Conservation (phyloP, 64 coral and sea anemone species). For the Montipora efflorescens region DNA sequence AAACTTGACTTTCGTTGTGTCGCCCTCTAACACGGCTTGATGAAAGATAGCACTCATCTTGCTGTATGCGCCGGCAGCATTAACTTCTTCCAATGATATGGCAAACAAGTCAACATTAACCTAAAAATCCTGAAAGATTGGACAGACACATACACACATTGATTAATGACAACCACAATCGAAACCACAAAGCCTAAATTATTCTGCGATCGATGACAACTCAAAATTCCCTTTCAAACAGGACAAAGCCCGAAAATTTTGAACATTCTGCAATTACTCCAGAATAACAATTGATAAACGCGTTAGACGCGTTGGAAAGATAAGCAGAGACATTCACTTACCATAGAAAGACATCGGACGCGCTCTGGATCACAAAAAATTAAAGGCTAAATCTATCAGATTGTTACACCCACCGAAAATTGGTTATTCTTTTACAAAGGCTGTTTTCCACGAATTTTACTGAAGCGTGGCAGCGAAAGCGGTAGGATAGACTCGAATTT, state of each 20-base stretch:
- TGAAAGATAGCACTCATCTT: constrained; percentile 68
- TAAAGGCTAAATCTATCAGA: background rate
- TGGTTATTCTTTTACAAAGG: background rate
- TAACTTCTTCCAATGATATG: background rate
- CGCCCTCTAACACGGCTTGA: constrained; percentile 67
- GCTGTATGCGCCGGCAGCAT: background rate
- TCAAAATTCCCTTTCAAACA: background rate
- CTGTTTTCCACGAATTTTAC: background rate
- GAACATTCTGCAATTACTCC: background rate
- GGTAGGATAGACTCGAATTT: constrained; percentile 9
- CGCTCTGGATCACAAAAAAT: background rate
- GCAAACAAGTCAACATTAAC: background rate
- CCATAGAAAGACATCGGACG: background rate
- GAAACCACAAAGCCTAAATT: background rate
- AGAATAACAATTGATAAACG: background rate
- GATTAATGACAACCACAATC: background rate
- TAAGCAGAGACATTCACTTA: background rate
- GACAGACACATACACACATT: background rate
- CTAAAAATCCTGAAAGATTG: background rate
- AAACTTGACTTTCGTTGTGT: constrained; percentile 72
- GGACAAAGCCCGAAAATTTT: background rate
- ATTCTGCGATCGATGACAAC: background rate
- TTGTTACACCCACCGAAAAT: background rate
- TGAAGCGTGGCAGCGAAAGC: background rate
- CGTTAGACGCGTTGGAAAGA: background rate